A percentile compares a stretch with the other conserved stretches of the same genome.
These are phyloP conservation scores for Drosophila murphyi DNA, from an alignment of 1,140 invertebrate genomes.

Conservation along the genomic window DNA sequence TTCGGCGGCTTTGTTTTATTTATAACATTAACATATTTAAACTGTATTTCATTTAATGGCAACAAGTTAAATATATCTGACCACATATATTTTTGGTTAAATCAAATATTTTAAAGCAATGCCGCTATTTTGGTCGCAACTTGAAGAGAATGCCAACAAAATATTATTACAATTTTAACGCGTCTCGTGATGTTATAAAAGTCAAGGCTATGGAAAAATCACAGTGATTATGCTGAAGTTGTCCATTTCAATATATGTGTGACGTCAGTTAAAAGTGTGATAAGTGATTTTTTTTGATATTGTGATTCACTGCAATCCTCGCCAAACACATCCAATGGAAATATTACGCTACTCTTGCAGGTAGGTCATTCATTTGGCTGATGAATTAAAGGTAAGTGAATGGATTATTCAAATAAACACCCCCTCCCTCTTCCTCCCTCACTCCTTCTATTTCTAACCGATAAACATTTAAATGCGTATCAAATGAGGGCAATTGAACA, in stretches of 20 bases:
- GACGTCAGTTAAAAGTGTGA: constrained; percentile 5
- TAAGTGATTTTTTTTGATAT: background rate
- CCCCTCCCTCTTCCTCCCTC: too few species aligned
- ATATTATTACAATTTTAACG: constrained; percentile 7
- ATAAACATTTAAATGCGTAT: constrained; percentile 16
- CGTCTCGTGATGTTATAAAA: constrained; percentile 7
- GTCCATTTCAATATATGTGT: background rate
- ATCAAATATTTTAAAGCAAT: constrained; percentile 46
- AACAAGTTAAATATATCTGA: background rate
- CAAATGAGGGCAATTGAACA: constrained; percentile 8
- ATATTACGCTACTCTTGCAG: background rate
- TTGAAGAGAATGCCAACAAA: background rate
- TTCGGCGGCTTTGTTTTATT: constrained; percentile 29
- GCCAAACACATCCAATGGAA: background rate
- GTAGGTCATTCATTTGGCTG: background rate
- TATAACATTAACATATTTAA: constrained; percentile 30
- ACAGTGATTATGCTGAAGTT: background rate
- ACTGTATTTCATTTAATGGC: constrained; percentile 46
- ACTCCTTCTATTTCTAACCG: background rate
- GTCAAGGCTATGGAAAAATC: constrained; percentile 11
- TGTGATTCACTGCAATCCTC: background rate
- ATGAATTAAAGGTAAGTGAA: background rate
- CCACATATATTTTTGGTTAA: constrained; percentile 37
- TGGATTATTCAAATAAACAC: background rate
- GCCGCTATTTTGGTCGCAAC: background rate